phyloP scores from a whole-genome alignment of 2,797 vertebrate species.

The Myotis daubentonii region DNA sequence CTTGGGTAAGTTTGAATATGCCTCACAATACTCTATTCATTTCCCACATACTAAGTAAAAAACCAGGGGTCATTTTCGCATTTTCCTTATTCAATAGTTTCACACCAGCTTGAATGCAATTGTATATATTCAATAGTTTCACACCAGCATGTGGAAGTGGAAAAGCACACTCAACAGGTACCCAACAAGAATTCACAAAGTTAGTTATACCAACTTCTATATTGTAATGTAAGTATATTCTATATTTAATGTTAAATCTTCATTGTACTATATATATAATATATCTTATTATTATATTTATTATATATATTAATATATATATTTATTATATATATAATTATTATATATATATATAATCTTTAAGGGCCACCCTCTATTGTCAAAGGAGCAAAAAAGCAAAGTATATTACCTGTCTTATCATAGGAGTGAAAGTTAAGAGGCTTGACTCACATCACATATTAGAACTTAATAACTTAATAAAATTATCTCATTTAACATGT shows the following conservation, averaged over 20 bases:
- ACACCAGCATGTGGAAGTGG: background rate
- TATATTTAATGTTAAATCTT: background rate
- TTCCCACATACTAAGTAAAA: background rate
- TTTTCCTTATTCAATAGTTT: conserved; percentile 16
- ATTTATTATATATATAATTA: no score
- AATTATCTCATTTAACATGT: conserved; percentile 15
- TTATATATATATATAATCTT: background rate
- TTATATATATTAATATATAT: no score
- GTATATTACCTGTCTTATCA: background rate
- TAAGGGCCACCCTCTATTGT: background rate
- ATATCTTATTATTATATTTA: no score
- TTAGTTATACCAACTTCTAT: background rate
- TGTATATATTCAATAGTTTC: background rate
- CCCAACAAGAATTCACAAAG: conserved; percentile 25
- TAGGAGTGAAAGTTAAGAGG: conserved; percentile 29
- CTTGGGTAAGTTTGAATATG: background rate
- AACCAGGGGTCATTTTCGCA: background rate
- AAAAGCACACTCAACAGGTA: background rate
- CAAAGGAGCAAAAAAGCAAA: background rate
- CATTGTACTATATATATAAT: background rate
- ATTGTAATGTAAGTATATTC: conserved; percentile 41
- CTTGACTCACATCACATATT: background rate
- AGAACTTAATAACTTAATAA: conserved; percentile 43
- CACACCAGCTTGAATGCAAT: background rate
- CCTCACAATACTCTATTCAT: background rate